A percentile compares a stretch with the other conserved stretches of the same genome.
phyloP scores from a whole-genome alignment of 64 coral and sea anemone species.

The Pocillopora damicornis region DNA sequence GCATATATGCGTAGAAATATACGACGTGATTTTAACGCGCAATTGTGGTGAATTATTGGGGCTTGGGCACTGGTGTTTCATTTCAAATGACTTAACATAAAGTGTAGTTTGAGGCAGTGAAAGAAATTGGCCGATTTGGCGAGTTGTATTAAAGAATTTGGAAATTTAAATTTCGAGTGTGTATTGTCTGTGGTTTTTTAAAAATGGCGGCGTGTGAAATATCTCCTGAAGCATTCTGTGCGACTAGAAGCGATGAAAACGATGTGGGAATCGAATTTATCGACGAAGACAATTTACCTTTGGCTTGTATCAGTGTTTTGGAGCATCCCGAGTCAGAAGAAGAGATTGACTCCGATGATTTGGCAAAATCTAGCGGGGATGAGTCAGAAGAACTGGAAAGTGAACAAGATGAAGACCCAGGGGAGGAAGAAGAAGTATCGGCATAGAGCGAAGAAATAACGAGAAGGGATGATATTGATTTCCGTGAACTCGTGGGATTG shows the following conservation, averaged over 20 bases:
- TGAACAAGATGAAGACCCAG: constrained; percentile 18
- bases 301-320: constrained; percentile 26
- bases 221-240: constrained; percentile 17
- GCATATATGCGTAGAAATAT: constrained; percentile 33
- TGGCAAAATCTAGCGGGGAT: background rate
- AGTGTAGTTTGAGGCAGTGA: constrained; percentile 9
- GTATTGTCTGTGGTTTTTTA: constrained; percentile 32
- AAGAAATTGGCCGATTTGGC: constrained; percentile 8
- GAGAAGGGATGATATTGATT: constrained; percentile 21
- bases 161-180: constrained; percentile 16
- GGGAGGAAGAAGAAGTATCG: constrained; percentile 18
- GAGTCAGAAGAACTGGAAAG: constrained; percentile 22
- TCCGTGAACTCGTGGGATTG: constrained; percentile 17
- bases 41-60: constrained; percentile 27
- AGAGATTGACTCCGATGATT: constrained; percentile 29
- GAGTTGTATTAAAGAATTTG: constrained; percentile 3
- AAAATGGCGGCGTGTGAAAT: constrained; percentile 9
- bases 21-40: constrained; percentile 11
- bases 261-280: background rate
- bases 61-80: constrained; percentile 23
- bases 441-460: constrained; percentile 22
- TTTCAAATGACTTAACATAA: constrained; percentile 5
- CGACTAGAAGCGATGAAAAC: constrained; percentile 25
- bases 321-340: constrained; percentile 20
- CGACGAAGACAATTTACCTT: constrained; percentile 30